Evolutionary conservation across 2,888 invertebrate genomes (phyloP), one percentile per base, ranked within the genome.

Genomic region (Muschampia staudingeri): DNA sequence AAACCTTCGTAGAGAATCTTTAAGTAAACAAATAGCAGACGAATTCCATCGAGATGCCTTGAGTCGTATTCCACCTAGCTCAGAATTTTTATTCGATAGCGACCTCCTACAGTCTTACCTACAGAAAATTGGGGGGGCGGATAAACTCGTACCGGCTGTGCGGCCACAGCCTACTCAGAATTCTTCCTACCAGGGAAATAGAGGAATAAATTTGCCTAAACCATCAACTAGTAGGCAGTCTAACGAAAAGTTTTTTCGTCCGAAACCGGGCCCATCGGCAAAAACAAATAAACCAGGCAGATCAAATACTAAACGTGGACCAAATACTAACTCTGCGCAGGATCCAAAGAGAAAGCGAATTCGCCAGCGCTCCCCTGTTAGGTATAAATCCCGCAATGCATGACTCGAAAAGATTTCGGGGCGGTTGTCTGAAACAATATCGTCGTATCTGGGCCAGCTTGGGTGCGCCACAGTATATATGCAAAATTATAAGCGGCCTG

Each of bases 401-500:
- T 82, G 76, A 71, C 67, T 71, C n/a, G 52, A 30, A 44, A 48
- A 14, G 19, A 77, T 79, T 80, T 80, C 77, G 69, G n/a, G 83
- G 76, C 67, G 80, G 82, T 61, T 84, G 84, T 82, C 81, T 82
- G 12, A 61, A 42, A 71, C 79, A 79, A 81, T 82, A 37, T 78
- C 61, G 65, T 34, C 37, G 34, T 80, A 44, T 80, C 44, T 80
- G 84, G 83, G 44, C 71, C 67, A 84, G 79, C 44, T 69, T 83
- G 37, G 83, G 80, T 25, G 83, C 83, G 14, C 83, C 83, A 1
- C 34, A 82, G n/a, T 19, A 80, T 65, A 84, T 84, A 37, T 84
- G 83, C 80, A 77, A 83, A 52, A 76, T 84, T 11, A 34, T 83
- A 14, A 76, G 52, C 9, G 84, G 85, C 34, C 30, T 72, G 8